A percentile compares a stretch with the other conserved stretches of the same genome.
Evolutionary conservation across 2,113 vertebrate species (phyloP).

Genomic region (Aegotheles bennettii): DNA sequence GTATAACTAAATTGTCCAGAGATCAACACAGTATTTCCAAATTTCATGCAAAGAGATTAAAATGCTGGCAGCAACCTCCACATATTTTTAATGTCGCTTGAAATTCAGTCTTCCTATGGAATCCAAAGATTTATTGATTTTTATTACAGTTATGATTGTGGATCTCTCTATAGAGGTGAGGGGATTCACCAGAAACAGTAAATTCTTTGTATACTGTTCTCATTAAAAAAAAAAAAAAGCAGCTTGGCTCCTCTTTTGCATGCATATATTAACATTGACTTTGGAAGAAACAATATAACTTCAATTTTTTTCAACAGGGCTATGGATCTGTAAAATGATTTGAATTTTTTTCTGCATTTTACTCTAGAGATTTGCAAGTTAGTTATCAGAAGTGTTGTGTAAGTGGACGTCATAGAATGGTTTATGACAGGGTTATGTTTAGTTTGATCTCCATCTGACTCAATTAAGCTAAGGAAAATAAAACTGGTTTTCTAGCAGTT

Average conservation of each 20-base stretch:
- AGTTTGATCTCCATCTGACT: not conserved
- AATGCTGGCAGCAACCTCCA: not conserved
- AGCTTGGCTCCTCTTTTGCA: not conserved
- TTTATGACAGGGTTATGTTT: not conserved
- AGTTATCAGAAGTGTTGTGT: not conserved
- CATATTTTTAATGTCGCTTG: not conserved
- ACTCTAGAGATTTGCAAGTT: not conserved
- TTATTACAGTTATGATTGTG: not conserved
- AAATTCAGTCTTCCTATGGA: not conserved
- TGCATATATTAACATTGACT: not conserved
- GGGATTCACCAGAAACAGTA: not conserved
- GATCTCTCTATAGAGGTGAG: not conserved
- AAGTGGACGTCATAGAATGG: not conserved
- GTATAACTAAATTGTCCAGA: not conserved
- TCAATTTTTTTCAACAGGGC: not conserved
- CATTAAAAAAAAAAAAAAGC: not conserved
- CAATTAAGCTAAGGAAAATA: not conserved
- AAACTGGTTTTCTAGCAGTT: not conserved
- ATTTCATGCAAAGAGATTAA: not conserved
- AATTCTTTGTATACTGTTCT: not conserved
- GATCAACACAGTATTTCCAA: not conserved
- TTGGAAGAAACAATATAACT: not conserved
- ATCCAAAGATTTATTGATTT: not conserved
- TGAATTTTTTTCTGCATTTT: not conserved
- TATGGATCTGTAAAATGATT: not conserved